These are phyloP conservation scores for Xylocampa areola DNA, from an alignment of 2,888 invertebrate species.

Conservation along the genomic window DNA sequence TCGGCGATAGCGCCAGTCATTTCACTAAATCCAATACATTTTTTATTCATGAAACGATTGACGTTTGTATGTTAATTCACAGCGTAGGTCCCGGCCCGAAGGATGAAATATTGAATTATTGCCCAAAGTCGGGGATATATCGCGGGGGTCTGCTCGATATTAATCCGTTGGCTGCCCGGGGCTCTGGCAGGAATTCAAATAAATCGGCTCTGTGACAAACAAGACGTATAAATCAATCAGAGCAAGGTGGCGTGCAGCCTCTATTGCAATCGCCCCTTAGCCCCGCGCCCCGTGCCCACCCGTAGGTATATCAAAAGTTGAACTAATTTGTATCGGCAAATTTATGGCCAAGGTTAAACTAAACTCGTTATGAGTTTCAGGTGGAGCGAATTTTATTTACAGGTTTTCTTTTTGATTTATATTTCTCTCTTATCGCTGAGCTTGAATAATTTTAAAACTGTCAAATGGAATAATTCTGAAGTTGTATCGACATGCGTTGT, in stretches of 20 bases:
- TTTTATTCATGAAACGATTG: conserved; percentile 90
- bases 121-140: conserved; percentile 87
- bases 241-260: conserved; percentile 86
- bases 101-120: conserved; percentile 90
- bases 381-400: conserved; percentile 80
- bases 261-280: conserved; percentile 82
- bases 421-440: conserved; percentile 58
- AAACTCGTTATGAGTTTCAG: conserved; percentile 86
- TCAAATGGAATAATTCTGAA: conserved; percentile 49
- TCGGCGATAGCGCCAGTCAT: conserved; percentile 82
- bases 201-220: conserved; percentile 89
- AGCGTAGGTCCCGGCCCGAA: conserved; percentile 84
- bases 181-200: conserved; percentile 89
- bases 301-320: conserved; percentile 74
- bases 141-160: conserved; percentile 86
- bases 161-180: conserved; percentile 87
- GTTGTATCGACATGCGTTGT: conserved; percentile 39
- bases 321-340: conserved; percentile 87
- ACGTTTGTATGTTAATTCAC: conserved; percentile 90
- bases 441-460: conserved; percentile 46
- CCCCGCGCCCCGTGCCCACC: conserved; percentile 55
- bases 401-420: conserved; percentile 80
- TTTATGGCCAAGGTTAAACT: conserved; percentile 86
- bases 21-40: conserved; percentile 89
- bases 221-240: conserved; percentile 90